Base-by-base conservation (phyloP, 2,797 vertebrate species). In the Spinus olivaceus region DNA sequence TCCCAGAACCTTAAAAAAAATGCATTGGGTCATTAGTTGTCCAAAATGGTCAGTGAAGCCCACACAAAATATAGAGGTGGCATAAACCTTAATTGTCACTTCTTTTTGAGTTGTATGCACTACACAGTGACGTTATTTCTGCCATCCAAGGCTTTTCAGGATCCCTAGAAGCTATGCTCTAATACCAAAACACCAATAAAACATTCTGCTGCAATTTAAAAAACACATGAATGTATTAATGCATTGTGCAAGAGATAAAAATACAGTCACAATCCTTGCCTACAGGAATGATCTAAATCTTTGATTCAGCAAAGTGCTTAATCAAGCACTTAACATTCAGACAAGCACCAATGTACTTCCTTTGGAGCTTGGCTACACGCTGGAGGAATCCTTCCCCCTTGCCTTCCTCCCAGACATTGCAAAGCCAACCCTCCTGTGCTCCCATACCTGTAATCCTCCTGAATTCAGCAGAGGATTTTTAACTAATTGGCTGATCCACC, bases 271-370 rank as follows among this genome's bases (percentile, higher is more conserved):
- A 53, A 70, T 60, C 80, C 44, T 86, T 81, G 87, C 66, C 70
- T 77, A 25, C 47, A 81, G 67, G 73, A 76, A 84, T 28, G 63
- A 86, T 86, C 72, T 60, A 32, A 63, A 42, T 44, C 82, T 91
- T 95, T 73, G 89, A 91, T 90, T 84, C 77, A 76, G 77, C 63
- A 60, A 71, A 81, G 50, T n/a, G 47, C 59, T 94, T 91, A 88
- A 86, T 86, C 80, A 91, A 60, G 59, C 0, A 1, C 54, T 88
- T 90, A 73, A 22, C 67, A 50, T 81, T 79, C 74, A 91, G 77
- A 83, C 77, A 73, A 77, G 66, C 65, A 30, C 64, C 6, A 11
- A 9, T 66, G 82, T 64, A 3, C 42, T 73, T 88, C 51, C 80
- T 88, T 6, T 84, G 82, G 63, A 82, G 70, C 49, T 86, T 51